A percentile compares a stretch with the other conserved stretches of the same genome.
These are phyloP conservation scores for Illadopsis cleaveri DNA, from an alignment of 2,113 vertebrate species.

Conservation along the genomic window DNA sequence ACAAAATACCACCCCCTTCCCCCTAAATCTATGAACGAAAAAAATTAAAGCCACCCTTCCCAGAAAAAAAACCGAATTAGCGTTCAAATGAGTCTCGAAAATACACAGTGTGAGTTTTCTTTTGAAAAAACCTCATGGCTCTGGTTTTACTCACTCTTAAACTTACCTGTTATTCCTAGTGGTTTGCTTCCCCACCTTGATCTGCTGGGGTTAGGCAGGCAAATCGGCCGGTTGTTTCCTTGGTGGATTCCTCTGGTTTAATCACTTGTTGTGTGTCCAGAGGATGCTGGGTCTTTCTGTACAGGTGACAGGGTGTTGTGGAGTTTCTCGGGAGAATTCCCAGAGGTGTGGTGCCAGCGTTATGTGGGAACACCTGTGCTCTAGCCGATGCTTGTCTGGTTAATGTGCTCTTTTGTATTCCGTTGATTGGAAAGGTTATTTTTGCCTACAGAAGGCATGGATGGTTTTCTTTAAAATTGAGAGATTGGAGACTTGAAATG, in stretches of 20 bases:
- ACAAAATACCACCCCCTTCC: background rate
- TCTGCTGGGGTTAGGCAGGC: background rate
- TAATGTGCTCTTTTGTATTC: fast-evolving
- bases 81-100: background rate
- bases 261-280: too few relatives aligned
- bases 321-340: background rate
- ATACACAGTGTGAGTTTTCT: background rate
- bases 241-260: background rate
- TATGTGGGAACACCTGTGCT: background rate
- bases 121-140: background rate
- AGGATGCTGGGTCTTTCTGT: background rate
- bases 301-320: background rate
- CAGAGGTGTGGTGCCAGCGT: background rate
- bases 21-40: background rate
- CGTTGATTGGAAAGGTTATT: background rate
- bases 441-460: background rate
- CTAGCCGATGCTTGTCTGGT: fast-evolving
- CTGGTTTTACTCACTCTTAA: background rate
- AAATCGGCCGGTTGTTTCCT: background rate
- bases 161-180: background rate
- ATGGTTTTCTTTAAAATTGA: background rate
- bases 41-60: background rate
- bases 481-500: background rate
- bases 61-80: fast-evolving
- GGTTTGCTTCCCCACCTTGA: background rate